Percentiles rank a stretch among this genome's conserved stretches.
phyloP scores from a whole-genome alignment of 64 coral and sea anemone genomes.

The Montipora sp. region DNA sequence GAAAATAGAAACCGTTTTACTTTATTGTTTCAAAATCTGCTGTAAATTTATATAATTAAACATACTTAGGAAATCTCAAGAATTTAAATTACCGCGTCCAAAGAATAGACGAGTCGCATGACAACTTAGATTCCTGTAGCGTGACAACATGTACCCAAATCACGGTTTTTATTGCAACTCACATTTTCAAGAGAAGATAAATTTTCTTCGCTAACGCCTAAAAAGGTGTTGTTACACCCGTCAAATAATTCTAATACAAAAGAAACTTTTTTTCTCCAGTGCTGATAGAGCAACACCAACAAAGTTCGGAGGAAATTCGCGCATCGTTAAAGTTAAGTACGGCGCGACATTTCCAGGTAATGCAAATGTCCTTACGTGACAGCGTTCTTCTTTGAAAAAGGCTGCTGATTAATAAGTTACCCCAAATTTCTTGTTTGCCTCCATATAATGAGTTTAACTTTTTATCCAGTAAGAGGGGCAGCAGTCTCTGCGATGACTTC shows the following conservation, averaged over 20 bases:
- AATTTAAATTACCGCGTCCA: not conserved
- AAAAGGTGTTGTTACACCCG: not conserved
- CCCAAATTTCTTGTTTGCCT: no score
- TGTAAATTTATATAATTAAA: slow-evolving; percentile 14
- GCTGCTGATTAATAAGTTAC: not conserved
- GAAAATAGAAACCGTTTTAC: slow-evolving; percentile 17
- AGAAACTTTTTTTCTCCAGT: not conserved
- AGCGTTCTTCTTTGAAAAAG: not conserved
- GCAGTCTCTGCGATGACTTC: no score
- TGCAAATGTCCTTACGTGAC: not conserved
- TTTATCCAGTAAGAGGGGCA: no score
- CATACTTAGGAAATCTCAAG: not conserved
- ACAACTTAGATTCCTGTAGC: not conserved
- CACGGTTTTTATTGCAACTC: not conserved
- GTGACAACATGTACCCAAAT: not conserved
- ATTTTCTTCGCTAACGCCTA: not conserved
- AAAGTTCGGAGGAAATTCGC: not conserved
- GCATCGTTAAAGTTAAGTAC: no score
- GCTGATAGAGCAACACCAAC: not conserved
- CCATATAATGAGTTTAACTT: no score
- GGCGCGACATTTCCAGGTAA: not conserved
- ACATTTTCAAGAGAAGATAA: not conserved
- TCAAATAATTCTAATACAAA: not conserved
- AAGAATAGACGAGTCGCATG: not conserved
- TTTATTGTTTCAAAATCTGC: slow-evolving; percentile 56